Evolutionary conservation across 2,888 invertebrate species (phyloP).

Genomic region (Latheticus oryzae): DNA sequence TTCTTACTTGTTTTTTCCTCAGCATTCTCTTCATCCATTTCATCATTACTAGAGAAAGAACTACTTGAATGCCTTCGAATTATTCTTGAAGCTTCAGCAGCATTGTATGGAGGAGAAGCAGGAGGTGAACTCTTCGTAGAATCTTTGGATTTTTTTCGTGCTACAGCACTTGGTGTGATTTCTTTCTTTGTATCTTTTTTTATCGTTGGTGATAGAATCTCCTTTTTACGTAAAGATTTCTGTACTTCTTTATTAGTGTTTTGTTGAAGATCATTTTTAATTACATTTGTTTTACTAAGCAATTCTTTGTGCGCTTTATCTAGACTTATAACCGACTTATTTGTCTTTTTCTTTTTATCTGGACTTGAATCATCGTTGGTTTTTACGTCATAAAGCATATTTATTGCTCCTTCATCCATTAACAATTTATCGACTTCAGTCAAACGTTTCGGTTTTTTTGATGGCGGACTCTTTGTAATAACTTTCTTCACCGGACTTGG

Average conservation of each 20-base stretch:
- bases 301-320: slow-evolving; percentile 60
- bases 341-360: slow-evolving; percentile 48
- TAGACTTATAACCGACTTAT: slow-evolving; percentile 55
- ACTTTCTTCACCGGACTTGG: slow-evolving; percentile 37
- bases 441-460: slow-evolving; percentile 55
- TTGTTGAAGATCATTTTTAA: slow-evolving; percentile 61
- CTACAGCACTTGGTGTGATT: slow-evolving; percentile 40
- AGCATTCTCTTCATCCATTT: slow-evolving; percentile 65
- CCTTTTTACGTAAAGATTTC: slow-evolving; percentile 66
- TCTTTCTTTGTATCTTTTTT: slow-evolving; percentile 62
- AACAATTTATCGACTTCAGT: slow-evolving; percentile 82
- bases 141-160: slow-evolving; percentile 64
- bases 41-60: slow-evolving; percentile 73
- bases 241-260: slow-evolving; percentile 62
- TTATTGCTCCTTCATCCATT: slow-evolving; percentile 88
- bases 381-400: slow-evolving; percentile 85
- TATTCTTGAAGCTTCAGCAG: slow-evolving; percentile 83
- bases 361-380: slow-evolving; percentile 59
- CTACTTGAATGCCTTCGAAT: slow-evolving; percentile 86
- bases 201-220: slow-evolving; percentile 63
- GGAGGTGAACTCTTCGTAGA: slow-evolving; percentile 66
- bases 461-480: slow-evolving; percentile 45
- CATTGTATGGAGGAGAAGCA: slow-evolving; percentile 72
- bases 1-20: slow-evolving; percentile 56
- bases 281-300: slow-evolving; percentile 60